phyloP scores from a whole-genome alignment of 1,140 invertebrate species.

The Saccostrea echinata region DNA sequence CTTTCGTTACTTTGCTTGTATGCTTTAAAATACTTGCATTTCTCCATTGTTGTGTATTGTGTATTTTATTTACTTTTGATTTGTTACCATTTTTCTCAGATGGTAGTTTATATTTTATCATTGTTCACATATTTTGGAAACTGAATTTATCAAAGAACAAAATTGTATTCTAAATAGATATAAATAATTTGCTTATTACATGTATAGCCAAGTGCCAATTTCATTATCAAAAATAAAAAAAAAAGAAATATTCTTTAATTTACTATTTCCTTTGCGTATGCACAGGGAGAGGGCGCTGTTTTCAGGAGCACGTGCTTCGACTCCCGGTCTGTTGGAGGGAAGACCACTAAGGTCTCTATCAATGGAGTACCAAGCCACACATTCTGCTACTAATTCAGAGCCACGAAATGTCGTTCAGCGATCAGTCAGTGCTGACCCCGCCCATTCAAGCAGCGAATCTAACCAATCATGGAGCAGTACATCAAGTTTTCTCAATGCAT shows the following conservation, averaged over 20 bases:
- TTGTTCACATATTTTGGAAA: too few species aligned
- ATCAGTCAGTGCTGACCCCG: not conserved
- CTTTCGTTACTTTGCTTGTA: not conserved
- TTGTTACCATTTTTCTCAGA: too few species aligned
- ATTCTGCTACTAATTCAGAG: not conserved
- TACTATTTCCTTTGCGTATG: not conserved
- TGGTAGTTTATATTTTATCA: too few species aligned
- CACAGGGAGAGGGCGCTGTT: slow-evolving; percentile 8
- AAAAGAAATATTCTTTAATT: not conserved
- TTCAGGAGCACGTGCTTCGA: slow-evolving; percentile 41
- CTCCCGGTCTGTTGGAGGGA: slow-evolving; percentile 35
- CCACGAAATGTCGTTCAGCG: not conserved
- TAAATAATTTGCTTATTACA: too few species aligned
- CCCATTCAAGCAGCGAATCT: not conserved
- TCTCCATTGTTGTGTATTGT: not conserved
- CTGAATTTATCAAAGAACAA: too few species aligned
- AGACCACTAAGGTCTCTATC: slow-evolving; percentile 11
- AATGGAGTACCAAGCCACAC: not conserved
- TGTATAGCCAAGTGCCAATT: too few species aligned
- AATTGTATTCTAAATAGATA: too few species aligned
- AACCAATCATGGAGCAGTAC: not conserved
- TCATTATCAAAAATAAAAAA: not conserved
- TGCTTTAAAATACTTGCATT: not conserved
- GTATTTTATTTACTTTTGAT: too few species aligned
- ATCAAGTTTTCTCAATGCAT: not conserved